Percentiles rank a stretch among this genome's conserved stretches.
These are phyloP conservation scores for Redunca redunca DNA, from an alignment of 2,113 vertebrate species.

Conservation along the genomic window DNA sequence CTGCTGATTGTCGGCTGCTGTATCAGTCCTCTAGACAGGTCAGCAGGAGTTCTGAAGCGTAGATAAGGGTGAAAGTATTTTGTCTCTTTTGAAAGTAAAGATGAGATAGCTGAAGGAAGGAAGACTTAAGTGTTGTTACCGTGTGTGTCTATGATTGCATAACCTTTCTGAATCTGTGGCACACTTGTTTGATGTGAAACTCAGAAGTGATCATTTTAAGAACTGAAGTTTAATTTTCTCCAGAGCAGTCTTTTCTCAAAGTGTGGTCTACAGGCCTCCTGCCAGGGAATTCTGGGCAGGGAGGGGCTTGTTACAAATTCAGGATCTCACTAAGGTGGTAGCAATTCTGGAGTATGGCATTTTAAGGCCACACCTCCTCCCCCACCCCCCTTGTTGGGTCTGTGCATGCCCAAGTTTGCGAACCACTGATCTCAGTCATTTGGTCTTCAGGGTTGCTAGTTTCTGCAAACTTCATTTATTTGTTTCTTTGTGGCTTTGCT, in stretches of 20 bases:
- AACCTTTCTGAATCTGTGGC: background rate
- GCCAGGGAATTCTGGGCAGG: background rate
- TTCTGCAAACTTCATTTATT: background rate
- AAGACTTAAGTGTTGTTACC: background rate
- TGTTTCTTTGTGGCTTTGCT: background rate
- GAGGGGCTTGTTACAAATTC: background rate
- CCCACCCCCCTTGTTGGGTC: rapidly evolving
- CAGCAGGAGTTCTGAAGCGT: background rate
- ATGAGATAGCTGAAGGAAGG: background rate
- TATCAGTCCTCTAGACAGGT: background rate
- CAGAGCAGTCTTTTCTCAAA: background rate
- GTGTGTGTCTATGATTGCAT: background rate
- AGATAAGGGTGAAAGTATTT: background rate
- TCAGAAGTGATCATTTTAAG: background rate
- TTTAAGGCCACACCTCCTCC: background rate
- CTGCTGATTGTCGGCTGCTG: background rate
- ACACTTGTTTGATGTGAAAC: background rate
- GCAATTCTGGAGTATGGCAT: background rate
- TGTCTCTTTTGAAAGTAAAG: background rate
- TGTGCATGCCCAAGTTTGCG: background rate
- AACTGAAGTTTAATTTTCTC: background rate
- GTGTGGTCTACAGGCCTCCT: background rate
- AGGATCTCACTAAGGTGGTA: background rate
- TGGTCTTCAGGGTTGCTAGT: background rate
- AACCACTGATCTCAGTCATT: background rate